phyloP scores from a whole-genome alignment of 2,113 vertebrate species.

The Sinocyclocheilus anophthalmus region DNA sequence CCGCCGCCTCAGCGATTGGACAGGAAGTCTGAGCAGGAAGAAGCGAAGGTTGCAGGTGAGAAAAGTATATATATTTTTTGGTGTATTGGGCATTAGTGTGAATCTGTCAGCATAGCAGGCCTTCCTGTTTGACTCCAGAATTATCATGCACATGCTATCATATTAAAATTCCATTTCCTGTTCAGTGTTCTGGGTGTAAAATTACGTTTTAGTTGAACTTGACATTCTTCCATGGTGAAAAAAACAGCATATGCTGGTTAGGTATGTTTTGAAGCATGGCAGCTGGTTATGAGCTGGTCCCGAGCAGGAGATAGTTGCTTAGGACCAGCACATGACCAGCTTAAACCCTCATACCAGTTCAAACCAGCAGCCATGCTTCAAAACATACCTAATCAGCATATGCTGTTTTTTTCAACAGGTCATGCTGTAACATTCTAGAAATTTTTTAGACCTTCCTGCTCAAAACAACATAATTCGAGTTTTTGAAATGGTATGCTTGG shows the following conservation, averaged over 20 bases:
- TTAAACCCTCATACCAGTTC: too few species aligned
- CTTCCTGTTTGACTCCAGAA: neutral
- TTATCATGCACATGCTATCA: neutral
- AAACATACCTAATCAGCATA: too few species aligned
- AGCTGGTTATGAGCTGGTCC: too few species aligned
- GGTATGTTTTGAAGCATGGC: too few species aligned
- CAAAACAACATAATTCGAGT: neutral
- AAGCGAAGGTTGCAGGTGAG: conserved; percentile 90
- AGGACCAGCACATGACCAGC: too few species aligned
- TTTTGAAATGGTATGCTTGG: conserved; percentile 2
- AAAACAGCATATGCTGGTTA: too few species aligned
- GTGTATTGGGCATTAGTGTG: neutral
- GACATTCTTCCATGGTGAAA: neutral
- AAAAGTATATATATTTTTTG: neutral
- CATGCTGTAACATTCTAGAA: neutral
- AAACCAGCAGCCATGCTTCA: too few species aligned
- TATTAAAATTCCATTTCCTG: neutral
- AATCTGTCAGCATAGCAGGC: neutral
- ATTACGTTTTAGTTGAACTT: neutral
- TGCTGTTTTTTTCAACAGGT: too few species aligned
- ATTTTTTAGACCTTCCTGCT: too few species aligned
- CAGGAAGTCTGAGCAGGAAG: conserved; percentile 91
- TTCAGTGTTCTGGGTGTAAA: neutral
- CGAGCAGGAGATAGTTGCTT: too few species aligned
- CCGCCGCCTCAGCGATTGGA: conserved; percentile 90